Conservation (phyloP, 2,113 vertebrate genomes). For the Sinosuthora webbiana region DNA sequence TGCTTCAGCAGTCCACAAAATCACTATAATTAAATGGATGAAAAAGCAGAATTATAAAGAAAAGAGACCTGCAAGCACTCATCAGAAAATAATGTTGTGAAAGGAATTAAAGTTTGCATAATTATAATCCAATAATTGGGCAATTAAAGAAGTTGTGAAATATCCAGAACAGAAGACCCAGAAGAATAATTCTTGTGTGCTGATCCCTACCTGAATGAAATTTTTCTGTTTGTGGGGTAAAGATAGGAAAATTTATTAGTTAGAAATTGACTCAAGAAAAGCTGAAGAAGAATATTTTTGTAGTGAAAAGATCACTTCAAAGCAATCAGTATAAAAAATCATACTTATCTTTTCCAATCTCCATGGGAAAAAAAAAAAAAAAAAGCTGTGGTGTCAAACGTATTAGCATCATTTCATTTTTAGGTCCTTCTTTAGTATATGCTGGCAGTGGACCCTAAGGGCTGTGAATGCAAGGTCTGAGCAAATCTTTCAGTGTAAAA, state of each 20-base stretch:
- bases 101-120: background rate
- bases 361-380: background rate
- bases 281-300: background rate
- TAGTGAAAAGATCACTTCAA: background rate
- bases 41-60: background rate
- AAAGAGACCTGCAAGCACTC: background rate
- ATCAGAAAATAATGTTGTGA: background rate
- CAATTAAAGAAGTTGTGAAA: conserved; percentile 14
- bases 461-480: background rate
- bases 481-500: background rate
- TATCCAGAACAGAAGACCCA: background rate
- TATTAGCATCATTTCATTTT: background rate
- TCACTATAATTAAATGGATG: conserved; percentile 15
- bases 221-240: background rate
- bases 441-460: background rate
- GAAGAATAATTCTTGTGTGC: background rate
- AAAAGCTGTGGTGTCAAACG: background rate
- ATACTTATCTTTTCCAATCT: background rate
- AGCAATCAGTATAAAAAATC: background rate
- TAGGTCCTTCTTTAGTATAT: background rate
- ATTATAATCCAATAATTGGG: conserved; percentile 18
- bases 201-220: background rate
- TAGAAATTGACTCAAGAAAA: background rate
- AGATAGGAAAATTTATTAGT: background rate
- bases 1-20: background rate